These are phyloP conservation scores for Oryzias curvinotus DNA, from an alignment of 2,113 vertebrate species.

Conservation along the genomic window DNA sequence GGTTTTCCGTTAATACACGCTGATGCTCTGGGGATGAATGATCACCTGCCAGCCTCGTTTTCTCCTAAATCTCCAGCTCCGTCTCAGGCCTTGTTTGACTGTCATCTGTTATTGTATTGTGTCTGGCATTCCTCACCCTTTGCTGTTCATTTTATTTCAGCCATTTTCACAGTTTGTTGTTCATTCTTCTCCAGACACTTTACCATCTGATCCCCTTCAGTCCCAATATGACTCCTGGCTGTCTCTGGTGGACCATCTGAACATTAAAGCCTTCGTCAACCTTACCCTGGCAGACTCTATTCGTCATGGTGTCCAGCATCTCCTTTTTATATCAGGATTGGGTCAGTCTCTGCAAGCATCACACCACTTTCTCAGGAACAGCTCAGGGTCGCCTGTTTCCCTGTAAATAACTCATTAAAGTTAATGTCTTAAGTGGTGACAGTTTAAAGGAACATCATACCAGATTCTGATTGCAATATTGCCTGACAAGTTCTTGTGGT, in stretches of 20 bases:
- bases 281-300: slow-evolving; percentile 85
- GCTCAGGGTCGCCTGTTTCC: too few relatives aligned
- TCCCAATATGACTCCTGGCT: slow-evolving; percentile 88
- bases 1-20: slow-evolving; percentile 20
- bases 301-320: slow-evolving; percentile 85
- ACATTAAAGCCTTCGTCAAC: slow-evolving; percentile 91
- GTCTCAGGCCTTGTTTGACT: slow-evolving; percentile 29
- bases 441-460: too few relatives aligned
- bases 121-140: slow-evolving; percentile 14
- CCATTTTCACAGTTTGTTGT: background rate
- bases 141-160: slow-evolving; percentile 26
- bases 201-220: slow-evolving; percentile 87
- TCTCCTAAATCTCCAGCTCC: slow-evolving; percentile 19
- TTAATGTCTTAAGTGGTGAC: too few relatives aligned
- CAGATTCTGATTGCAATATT: too few relatives aligned
- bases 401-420: too few relatives aligned
- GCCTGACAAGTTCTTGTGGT: too few relatives aligned
- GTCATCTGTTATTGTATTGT: slow-evolving; percentile 5
- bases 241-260: slow-evolving; percentile 87
- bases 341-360: slow-evolving; percentile 72
- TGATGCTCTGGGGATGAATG: slow-evolving; percentile 37
- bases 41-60: slow-evolving; percentile 39
- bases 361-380: too few relatives aligned
- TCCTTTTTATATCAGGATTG: slow-evolving; percentile 91
- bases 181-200: slow-evolving; percentile 61